Conservation (phyloP, 2,888 invertebrate genomes). For the Eupelmus urozonus region DNA sequence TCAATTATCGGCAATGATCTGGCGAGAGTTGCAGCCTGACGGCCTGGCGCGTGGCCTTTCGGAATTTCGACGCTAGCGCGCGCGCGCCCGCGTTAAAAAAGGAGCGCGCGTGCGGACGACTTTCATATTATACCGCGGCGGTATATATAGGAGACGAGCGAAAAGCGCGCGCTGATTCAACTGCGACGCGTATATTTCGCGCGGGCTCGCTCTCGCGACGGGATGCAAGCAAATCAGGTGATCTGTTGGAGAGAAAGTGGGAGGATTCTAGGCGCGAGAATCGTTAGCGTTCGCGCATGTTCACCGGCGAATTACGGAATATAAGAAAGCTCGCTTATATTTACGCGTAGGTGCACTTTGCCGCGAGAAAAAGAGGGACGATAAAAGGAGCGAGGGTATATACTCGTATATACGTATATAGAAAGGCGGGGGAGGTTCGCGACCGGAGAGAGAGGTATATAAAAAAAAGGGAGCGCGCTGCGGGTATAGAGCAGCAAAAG, state of each 20-base stretch:
- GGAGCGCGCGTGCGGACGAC: constrained; percentile 38
- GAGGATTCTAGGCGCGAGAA: neutral
- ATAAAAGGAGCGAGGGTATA: constrained; percentile 28
- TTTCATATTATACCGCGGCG: constrained; percentile 15
- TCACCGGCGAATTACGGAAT: constrained; percentile 24
- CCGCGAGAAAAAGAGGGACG: constrained; percentile 8
- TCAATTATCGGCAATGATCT: constrained; percentile 59
- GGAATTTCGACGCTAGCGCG: constrained; percentile 32
- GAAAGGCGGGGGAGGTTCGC: neutral
- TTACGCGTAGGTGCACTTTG: constrained; percentile 41
- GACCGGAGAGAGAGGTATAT: neutral
- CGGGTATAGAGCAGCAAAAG: constrained; percentile 24
- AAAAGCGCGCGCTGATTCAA: constrained; percentile 34
- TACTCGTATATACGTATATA: too few species aligned
- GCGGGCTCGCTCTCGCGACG: constrained; percentile 2
- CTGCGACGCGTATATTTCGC: neutral
- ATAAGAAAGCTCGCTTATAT: constrained; percentile 35
- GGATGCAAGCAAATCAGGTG: constrained; percentile 47
- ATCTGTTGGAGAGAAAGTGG: constrained; percentile 14
- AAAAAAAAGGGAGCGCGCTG: neutral
- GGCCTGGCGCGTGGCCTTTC: constrained; percentile 38
- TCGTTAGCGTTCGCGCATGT: constrained; percentile 21
- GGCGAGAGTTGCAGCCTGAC: constrained; percentile 2
- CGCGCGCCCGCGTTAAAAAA: neutral
- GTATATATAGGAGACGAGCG: constrained; percentile 9